Base-by-base conservation (phyloP, 2,113 vertebrate species). In the Onychostoma macrolepis region DNA sequence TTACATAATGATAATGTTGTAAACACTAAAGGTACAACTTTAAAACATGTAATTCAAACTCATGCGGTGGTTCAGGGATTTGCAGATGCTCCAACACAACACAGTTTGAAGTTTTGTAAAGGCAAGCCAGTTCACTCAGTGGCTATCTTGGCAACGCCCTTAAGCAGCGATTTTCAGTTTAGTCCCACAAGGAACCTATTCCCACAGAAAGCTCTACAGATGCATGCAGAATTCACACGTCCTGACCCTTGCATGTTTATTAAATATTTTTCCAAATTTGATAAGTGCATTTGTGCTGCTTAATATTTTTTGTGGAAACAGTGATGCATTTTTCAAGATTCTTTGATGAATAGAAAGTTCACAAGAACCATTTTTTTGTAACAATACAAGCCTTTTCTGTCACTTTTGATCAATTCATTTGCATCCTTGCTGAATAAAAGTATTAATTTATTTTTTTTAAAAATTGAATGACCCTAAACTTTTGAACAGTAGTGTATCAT, bases 1-100 rank as follows among this genome's bases (percentile, higher is more conserved):
- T 80, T 81, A 65, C 15, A 3, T 45, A 65, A 65, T 67, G 38
- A n/a, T 28, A 28, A 28, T 82, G 58, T 65, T 81, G 58, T 45
- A 4, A 80, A 26, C 41, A 21, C 78, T 41, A 38, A 63, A 80
- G 78, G 2, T 61, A 80, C 58, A 65, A 65, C 38, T 67, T 65
- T 45, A 21, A 82, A 36, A 21, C 8, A 11, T 28, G n/a, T 67
- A 0, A 82, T 45, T 67, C 5, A 67, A 65, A 21, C 36, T 80
- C 78, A 19, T n/a, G 13, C 6, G 19, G 19, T 5, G 36, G 58
- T 43, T 81, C 36, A 63, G 79, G 33, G 56, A 26, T 79, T 79
- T 58, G 30, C 4, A 1, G 24, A 80, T 41, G 36, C 24, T 41
- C 36, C 56, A 63, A 41, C 12, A 63, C 36, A 58, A 63, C 56